Evolutionary conservation across 2,888 invertebrate species (phyloP).

Genomic region (Lepidochitona cinerea): DNA sequence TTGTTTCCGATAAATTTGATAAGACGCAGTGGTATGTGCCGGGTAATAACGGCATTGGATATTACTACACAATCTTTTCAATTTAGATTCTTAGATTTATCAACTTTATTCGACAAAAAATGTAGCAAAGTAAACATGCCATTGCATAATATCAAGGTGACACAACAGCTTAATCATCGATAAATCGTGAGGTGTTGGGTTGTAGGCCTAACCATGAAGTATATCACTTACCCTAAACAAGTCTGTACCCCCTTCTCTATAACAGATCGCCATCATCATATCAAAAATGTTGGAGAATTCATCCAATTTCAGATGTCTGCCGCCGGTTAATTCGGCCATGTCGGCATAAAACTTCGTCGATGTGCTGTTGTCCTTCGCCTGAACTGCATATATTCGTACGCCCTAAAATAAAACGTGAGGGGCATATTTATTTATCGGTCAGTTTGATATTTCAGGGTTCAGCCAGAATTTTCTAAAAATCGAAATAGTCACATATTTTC

Average conservation of each 20-base stretch:
- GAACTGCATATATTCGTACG: constrained; percentile 48
- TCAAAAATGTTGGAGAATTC: constrained; percentile 61
- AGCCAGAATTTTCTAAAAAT: no score
- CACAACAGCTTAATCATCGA: not conserved
- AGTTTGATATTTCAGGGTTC: not conserved
- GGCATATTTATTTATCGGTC: not conserved
- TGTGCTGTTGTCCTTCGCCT: constrained; percentile 12
- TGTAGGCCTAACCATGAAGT: not conserved
- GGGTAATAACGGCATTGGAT: no score
- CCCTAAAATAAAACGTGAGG: constrained; percentile 29
- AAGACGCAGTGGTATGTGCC: no score
- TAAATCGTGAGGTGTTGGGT: no score
- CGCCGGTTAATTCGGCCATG: constrained; percentile 51
- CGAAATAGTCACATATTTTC: no score
- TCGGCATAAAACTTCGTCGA: constrained; percentile 45
- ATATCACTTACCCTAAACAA: constrained; percentile 35
- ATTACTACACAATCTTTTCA: no score
- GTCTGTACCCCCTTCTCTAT: constrained; percentile 55
- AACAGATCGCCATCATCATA: constrained; percentile 66
- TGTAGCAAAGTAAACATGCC: no score
- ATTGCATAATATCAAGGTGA: no score
- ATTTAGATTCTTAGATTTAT: no score
- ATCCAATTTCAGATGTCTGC: constrained; percentile 52
- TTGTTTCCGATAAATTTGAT: no score
- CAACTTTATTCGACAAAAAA: no score